Conservation (phyloP, 1,140 invertebrate species). For the Rhyacophila brunnea region DNA sequence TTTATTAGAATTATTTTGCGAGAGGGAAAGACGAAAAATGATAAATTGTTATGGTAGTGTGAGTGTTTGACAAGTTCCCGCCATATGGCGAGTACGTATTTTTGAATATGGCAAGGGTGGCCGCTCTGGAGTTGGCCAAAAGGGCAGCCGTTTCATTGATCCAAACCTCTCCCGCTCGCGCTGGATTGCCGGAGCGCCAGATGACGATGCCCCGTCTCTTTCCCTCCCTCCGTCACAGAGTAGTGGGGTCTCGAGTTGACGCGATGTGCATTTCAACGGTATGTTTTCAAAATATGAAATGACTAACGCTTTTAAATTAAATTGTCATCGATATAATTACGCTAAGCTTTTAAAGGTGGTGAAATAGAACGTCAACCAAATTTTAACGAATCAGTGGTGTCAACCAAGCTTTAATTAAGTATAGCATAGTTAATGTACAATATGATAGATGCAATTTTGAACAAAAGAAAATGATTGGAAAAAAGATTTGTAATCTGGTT, state of each 20-base stretch:
- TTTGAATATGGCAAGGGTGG: slow-evolving; percentile 20
- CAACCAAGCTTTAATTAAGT: no score
- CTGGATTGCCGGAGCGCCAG: neutral
- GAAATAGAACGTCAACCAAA: no score
- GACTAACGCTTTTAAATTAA: neutral
- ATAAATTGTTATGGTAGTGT: neutral
- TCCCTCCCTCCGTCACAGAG: slow-evolving; percentile 9
- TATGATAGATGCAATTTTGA: no score
- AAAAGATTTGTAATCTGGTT: no score
- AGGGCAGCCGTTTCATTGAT: slow-evolving; percentile 50
- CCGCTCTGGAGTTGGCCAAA: slow-evolving; percentile 5
- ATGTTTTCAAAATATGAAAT: neutral
- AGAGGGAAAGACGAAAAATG: neutral
- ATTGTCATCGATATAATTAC: neutral
- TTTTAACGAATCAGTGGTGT: no score
- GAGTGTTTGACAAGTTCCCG: neutral
- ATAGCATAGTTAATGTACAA: no score
- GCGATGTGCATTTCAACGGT: neutral
- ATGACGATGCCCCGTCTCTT: neutral
- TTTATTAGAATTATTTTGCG: slow-evolving; percentile 1
- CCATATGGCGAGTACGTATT: slow-evolving; percentile 1
- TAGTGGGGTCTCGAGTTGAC: neutral
- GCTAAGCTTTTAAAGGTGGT: neutral
- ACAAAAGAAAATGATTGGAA: no score
- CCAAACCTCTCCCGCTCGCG: slow-evolving; percentile 39